A percentile compares a stretch with the other conserved stretches of the same genome.
phyloP scores from a whole-genome alignment of 2,888 invertebrate species.

The Cataglyphis livida region DNA sequence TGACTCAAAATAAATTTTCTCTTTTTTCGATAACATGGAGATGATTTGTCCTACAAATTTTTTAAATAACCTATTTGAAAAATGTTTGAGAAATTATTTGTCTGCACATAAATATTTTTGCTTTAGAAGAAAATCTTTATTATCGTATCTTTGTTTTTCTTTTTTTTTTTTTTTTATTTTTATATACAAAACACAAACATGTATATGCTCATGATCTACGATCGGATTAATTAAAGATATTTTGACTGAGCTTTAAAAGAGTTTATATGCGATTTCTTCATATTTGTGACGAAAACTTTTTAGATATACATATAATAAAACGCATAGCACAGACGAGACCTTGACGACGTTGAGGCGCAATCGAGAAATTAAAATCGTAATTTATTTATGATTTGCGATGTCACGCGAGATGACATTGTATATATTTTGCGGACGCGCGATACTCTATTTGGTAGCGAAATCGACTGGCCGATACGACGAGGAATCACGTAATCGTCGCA shows the following conservation, averaged over 20 bases:
- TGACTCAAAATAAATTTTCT: no score
- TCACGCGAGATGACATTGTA: neutral
- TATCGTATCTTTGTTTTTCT: no score
- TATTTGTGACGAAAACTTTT: neutral
- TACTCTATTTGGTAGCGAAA: neutral
- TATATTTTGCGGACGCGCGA: slow-evolving; percentile 5
- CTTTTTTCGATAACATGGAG: no score
- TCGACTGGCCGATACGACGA: neutral
- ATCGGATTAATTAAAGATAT: neutral
- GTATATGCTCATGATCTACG: no score
- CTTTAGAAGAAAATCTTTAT: no score
- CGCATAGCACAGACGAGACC: neutral
- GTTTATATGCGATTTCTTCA: neutral
- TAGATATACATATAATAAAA: neutral
- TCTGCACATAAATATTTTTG: no score
- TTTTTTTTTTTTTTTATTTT: no score
- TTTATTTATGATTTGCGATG: slow-evolving; percentile 10
- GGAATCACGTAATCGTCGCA: neutral
- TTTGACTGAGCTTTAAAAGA: neutral
- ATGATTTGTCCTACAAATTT: no score
- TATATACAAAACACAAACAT: no score
- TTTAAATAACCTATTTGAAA: no score
- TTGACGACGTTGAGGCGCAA: neutral
- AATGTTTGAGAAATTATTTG: no score
- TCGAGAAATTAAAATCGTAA: slow-evolving; percentile 1